Conservation (phyloP, 2,113 vertebrate species). For the Kryptolebias marmoratus region DNA sequence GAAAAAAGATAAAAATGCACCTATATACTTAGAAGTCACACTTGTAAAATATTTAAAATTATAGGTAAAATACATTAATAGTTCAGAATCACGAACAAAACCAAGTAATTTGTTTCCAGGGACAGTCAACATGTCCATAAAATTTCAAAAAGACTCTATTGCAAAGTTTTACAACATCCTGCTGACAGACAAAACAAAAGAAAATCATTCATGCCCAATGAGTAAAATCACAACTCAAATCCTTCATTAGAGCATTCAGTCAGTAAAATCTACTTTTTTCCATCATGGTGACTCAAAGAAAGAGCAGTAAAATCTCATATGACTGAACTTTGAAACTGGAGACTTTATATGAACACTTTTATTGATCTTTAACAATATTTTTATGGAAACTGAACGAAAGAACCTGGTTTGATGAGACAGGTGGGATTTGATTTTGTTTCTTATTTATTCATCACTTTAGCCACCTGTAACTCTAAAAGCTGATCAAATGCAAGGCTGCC, state of each 20-base stretch:
- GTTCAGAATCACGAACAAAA: constrained; percentile 31
- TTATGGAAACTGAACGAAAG: neutral
- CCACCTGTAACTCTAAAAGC: neutral
- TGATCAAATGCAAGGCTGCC: neutral
- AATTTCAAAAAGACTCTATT: constrained; percentile 6
- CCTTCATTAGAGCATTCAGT: constrained; percentile 3
- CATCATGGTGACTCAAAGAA: constrained; percentile 10
- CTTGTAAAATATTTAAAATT: constrained; percentile 9
- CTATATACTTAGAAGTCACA: neutral
- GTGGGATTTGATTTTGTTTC: neutral
- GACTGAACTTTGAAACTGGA: constrained; percentile 47
- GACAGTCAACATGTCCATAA: constrained; percentile 6
- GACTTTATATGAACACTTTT: neutral
- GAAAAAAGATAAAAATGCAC: neutral
- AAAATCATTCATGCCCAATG: neutral
- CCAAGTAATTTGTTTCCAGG: constrained; percentile 24
- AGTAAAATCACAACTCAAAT: neutral
- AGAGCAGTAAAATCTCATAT: constrained; percentile 52
- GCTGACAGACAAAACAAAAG: constrained; percentile 18
- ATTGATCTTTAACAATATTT: neutral
- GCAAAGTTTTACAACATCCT: constrained; percentile 6
- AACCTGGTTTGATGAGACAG: constrained; percentile 3
- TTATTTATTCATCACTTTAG: neutral
- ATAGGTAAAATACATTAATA: constrained; percentile 20
- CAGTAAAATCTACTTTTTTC: neutral